phyloP scores from a whole-genome alignment of 92 coral and sea anemone species.

The Muricea muricata region DNA sequence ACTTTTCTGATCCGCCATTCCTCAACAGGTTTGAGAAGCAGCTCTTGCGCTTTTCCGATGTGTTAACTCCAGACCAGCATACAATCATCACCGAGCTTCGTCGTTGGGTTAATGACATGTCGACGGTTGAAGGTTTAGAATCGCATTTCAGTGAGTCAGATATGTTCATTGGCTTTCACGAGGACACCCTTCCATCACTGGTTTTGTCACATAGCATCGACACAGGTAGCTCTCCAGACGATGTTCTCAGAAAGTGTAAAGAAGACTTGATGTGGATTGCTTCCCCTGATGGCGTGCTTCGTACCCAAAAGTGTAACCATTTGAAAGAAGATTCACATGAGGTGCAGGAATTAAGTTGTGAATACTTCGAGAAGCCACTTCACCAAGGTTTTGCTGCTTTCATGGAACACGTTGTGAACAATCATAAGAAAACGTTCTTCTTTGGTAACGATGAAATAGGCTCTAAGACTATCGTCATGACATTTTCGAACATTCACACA shows the following conservation, averaged over 20 bases:
- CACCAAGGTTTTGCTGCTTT: constrained; percentile 77
- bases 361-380: constrained; percentile 75
- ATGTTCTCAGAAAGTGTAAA: constrained; percentile 75
- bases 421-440: constrained; percentile 8
- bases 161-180: constrained; percentile 90
- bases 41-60: constrained; percentile 90
- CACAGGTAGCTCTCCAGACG: constrained; percentile 36
- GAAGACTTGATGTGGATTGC: constrained; percentile 84
- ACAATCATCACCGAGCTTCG: constrained; percentile 62
- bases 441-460: constrained; percentile 41
- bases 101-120: constrained; percentile 72
- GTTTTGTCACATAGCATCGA: constrained; percentile 75
- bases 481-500: constrained; percentile 84
- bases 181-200: constrained; percentile 87
- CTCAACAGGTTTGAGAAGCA: constrained; percentile 97
- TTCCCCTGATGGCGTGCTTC: constrained; percentile 88
- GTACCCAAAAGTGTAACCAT: constrained; percentile 68
- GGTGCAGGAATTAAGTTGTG: constrained; percentile 55
- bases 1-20: constrained; percentile 93
- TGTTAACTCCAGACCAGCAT: constrained; percentile 60
- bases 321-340: constrained; percentile 58
- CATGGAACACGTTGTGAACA: constrained; percentile 42
- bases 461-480: constrained; percentile 81
- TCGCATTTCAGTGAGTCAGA: constrained; percentile 76
- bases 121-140: constrained; percentile 65